phyloP scores from a whole-genome alignment of 1,140 invertebrate genomes.

The Galleria mellonella region DNA sequence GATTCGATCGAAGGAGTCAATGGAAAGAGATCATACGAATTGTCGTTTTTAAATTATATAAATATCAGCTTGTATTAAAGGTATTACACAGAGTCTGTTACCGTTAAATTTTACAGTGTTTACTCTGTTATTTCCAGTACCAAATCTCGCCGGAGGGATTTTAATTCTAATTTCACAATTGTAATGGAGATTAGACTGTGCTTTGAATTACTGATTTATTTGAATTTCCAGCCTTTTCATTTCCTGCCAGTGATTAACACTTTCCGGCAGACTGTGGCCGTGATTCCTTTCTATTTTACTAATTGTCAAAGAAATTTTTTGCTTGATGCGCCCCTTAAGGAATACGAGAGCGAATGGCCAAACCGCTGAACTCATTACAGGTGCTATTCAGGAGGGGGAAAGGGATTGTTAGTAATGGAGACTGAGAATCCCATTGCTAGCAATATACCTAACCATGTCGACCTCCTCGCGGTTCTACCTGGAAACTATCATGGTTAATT shows the following conservation, averaged over 20 bases:
- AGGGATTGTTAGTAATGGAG: too few species aligned
- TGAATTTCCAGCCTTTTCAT: neutral
- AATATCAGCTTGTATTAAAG: too few species aligned
- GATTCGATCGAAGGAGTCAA: too few species aligned
- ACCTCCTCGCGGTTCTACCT: too few species aligned
- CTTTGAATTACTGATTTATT: constrained; percentile 2
- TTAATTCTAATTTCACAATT: constrained; percentile 13
- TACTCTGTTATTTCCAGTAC: constrained; percentile 16
- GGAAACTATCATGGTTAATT: too few species aligned
- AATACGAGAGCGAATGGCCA: neutral
- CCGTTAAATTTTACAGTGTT: constrained; percentile 18
- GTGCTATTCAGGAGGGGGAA: too few species aligned
- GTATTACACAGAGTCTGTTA: neutral
- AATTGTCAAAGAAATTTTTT: neutral
- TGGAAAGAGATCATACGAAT: too few species aligned
- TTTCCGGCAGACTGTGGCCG: neutral
- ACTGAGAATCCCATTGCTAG: too few species aligned
- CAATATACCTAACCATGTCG: too few species aligned
- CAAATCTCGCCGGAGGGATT: constrained; percentile 14
- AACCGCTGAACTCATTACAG: too few species aligned
- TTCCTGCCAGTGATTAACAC: neutral
- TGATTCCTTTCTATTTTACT: neutral
- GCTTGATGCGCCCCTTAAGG: neutral
- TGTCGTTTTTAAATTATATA: too few species aligned
- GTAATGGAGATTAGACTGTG: constrained; percentile 1